Percentiles rank a stretch among this genome's conserved stretches.
These are phyloP conservation scores for Poeciliopsis retropinna DNA, from an alignment of 2,113 vertebrate species.

Conservation along the genomic window DNA sequence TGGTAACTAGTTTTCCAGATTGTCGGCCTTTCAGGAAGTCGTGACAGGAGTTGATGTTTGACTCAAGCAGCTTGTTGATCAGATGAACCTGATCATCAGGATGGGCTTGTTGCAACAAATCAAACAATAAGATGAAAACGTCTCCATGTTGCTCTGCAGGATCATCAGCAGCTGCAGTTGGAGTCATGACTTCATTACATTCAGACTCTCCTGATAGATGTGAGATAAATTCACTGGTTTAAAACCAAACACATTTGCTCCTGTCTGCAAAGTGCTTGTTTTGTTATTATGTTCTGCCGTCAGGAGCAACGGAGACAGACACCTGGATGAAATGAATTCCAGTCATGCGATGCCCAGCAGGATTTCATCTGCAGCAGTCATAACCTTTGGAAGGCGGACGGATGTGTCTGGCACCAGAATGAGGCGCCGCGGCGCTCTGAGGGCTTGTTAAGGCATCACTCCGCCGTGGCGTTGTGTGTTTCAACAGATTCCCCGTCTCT, in stretches of 20 bases:
- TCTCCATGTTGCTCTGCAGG: too few relatives aligned
- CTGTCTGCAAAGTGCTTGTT: slow-evolving; percentile 3
- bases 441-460: slow-evolving; percentile 58
- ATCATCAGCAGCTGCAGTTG: not conserved
- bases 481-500: slow-evolving; percentile 24
- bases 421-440: slow-evolving; percentile 25
- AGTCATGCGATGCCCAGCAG: slow-evolving; percentile 45
- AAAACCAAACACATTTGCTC: not conserved
- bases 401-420: slow-evolving; percentile 54
- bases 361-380: slow-evolving; percentile 43
- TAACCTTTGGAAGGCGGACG: slow-evolving; percentile 26
- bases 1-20: not conserved
- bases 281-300: slow-evolving; percentile 30
- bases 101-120: not conserved
- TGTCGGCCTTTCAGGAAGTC: not conserved
- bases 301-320: slow-evolving; percentile 32
- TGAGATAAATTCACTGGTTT: not conserved
- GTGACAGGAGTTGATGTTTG: too few relatives aligned
- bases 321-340: slow-evolving; percentile 40
- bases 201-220: not conserved
- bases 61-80: not conserved
- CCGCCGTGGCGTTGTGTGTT: slow-evolving; percentile 26
- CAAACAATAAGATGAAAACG: too few relatives aligned
- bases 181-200: not conserved
- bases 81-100: not conserved